These are phyloP conservation scores for Setophaga petechia DNA, from an alignment of 2,113 vertebrate genomes.

Conservation along the genomic window DNA sequence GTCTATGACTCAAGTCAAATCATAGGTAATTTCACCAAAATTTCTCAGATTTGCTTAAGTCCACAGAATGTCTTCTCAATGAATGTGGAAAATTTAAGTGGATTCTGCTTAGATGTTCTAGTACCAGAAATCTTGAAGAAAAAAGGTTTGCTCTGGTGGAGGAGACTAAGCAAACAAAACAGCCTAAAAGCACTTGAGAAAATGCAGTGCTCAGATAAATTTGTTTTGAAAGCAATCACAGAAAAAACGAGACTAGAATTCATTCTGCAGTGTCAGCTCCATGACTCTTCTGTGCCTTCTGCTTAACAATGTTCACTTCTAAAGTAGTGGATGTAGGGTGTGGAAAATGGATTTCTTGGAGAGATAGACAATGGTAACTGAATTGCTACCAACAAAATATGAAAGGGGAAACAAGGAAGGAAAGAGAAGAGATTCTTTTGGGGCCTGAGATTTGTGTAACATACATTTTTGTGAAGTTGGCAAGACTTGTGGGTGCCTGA, in stretches of 20 bases:
- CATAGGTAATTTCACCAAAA: neutral
- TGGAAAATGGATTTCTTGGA: conserved; percentile 32
- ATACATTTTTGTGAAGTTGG: conserved; percentile 69
- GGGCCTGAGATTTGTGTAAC: conserved; percentile 66
- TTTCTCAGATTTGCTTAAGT: neutral
- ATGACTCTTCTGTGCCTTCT: neutral
- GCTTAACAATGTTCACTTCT: neutral
- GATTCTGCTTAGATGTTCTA: neutral
- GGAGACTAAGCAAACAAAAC: neutral
- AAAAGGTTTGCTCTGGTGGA: neutral
- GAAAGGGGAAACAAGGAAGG: neutral
- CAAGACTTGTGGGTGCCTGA: conserved; percentile 76
- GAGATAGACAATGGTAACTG: conserved; percentile 40
- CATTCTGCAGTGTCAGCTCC: neutral
- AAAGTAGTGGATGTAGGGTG: neutral
- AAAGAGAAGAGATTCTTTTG: conserved; percentile 9
- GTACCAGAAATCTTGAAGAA: neutral
- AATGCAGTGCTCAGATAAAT: neutral
- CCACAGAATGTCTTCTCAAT: neutral
- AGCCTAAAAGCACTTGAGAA: neutral
- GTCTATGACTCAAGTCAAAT: neutral
- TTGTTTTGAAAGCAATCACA: neutral
- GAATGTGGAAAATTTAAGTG: neutral
- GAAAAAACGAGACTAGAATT: neutral
- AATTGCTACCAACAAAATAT: conserved; percentile 48